Conservation (phyloP, 2,888 invertebrate species). For the Morpho achilles region DNA sequence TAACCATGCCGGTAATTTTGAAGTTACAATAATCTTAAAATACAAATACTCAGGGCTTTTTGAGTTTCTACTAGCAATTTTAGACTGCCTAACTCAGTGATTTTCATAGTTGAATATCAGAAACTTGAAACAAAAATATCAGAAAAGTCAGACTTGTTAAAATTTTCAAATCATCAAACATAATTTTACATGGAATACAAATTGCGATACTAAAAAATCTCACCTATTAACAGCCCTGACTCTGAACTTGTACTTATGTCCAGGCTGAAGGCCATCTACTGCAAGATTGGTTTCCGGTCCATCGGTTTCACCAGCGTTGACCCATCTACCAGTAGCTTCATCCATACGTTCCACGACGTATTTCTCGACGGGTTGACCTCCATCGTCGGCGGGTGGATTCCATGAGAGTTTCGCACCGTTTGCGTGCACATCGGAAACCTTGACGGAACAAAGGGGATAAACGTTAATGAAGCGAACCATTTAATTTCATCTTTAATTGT, state of each 20-base stretch:
- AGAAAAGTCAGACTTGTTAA: no score
- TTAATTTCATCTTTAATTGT: no score
- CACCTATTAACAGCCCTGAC: conserved; percentile 95
- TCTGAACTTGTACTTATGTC: conserved; percentile 98
- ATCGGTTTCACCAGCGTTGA: conserved; percentile 94
- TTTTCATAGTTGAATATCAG: no score
- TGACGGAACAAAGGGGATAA: not conserved
- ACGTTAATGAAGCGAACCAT: no score
- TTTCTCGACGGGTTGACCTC: conserved; percentile 94
- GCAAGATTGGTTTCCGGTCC: conserved; percentile 88
- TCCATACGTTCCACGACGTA: conserved; percentile 98
- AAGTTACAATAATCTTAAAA: no score
- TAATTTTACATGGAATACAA: no score
- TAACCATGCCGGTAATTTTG: no score
- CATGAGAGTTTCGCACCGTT: conserved; percentile 94
- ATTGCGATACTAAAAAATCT: conserved; percentile 11
- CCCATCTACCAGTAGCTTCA: conserved; percentile 95
- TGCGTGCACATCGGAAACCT: conserved; percentile 89
- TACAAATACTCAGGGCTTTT: no score
- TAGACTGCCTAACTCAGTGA: no score
- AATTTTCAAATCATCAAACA: no score
- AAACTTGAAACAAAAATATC: no score
- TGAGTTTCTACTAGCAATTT: no score
- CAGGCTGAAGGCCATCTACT: conserved; percentile 92
- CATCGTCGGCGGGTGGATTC: conserved; percentile 97